Percentiles rank a stretch among this genome's conserved stretches.
These are phyloP conservation scores for Halichondria panicea DNA, from an alignment of 37 sponge, comb jelly and placozoan genomes.

Conservation along the genomic window DNA sequence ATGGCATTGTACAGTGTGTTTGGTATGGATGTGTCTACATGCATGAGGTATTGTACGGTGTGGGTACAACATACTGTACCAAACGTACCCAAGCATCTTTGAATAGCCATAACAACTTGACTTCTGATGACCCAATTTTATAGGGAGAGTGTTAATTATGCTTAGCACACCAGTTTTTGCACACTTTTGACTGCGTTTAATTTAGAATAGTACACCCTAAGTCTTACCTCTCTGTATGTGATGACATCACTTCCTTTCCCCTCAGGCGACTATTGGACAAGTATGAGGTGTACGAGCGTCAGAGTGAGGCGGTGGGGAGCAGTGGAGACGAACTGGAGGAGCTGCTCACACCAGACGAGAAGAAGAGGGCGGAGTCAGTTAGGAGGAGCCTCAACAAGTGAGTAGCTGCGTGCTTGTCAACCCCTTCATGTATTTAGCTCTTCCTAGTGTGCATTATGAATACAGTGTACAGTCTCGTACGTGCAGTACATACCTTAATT, in stretches of 20 bases:
- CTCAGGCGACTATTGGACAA: slow-evolving; percentile 68
- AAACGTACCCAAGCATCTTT: too few relatives aligned
- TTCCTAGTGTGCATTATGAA: not conserved
- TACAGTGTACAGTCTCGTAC: not conserved
- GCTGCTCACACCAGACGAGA: slow-evolving; percentile 77
- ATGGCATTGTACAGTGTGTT: not conserved
- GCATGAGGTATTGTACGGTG: too few relatives aligned
- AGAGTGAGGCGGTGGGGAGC: slow-evolving; percentile 23
- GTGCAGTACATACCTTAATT: not conserved
- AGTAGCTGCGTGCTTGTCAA: not conserved
- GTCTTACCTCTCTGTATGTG: not conserved
- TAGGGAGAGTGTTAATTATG: too few relatives aligned
- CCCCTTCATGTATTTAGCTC: not conserved
- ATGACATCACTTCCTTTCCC: not conserved
- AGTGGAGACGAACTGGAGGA: slow-evolving; percentile 67
- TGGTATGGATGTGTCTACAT: not conserved
- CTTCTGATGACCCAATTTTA: too few relatives aligned
- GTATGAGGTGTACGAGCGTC: slow-evolving; percentile 35
- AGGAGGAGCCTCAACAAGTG: slow-evolving; percentile 57
- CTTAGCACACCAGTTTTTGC: too few relatives aligned
- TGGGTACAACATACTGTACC: too few relatives aligned
- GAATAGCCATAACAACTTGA: too few relatives aligned
- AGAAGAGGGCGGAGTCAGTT: slow-evolving; percentile 29
- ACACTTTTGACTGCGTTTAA: too few relatives aligned
- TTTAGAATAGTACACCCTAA: too few relatives aligned